phyloP scores from a whole-genome alignment of 2,888 invertebrate species.

The Chamaedrilus cognettii region DNA sequence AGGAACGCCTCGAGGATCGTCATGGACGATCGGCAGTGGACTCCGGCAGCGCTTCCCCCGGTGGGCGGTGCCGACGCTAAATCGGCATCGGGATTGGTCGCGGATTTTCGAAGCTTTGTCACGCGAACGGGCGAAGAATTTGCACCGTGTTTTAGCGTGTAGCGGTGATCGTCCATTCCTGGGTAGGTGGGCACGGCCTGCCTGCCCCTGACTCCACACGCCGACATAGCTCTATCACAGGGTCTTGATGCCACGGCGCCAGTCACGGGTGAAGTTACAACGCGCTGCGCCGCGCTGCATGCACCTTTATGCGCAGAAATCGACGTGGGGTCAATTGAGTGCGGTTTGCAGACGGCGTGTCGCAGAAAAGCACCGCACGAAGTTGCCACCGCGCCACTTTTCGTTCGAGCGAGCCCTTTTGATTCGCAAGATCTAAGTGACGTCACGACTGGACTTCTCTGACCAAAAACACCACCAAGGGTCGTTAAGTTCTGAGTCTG shows the following conservation, averaged over 20 bases:
- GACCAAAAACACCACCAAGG: constrained; percentile 15
- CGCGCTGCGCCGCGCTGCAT: too few species aligned
- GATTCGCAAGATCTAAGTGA: constrained; percentile 14
- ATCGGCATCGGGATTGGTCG: neutral
- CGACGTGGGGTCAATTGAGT: constrained; percentile 17
- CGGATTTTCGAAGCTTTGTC: neutral
- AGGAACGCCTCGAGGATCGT: constrained; percentile 35
- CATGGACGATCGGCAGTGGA: too few species aligned
- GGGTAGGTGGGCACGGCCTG: neutral
- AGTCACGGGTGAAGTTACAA: too few species aligned
- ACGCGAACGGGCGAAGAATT: neutral
- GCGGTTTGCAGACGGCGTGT: constrained; percentile 23
- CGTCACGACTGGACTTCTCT: constrained; percentile 3
- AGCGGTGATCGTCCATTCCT: constrained; percentile 25
- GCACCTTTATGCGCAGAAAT: neutral
- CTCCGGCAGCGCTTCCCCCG: too few species aligned
- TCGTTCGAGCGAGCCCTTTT: constrained; percentile 15
- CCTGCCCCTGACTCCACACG: neutral
- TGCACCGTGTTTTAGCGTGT: constrained; percentile 16
- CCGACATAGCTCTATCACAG: neutral
- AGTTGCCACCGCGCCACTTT: constrained; percentile 14
- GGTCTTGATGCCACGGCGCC: neutral
- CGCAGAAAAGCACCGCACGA: constrained; percentile 23
- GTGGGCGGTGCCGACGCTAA: too few species aligned
- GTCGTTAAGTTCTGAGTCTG: neutral